Percentiles rank a stretch among this genome's conserved stretches.
Conservation (phyloP, 37 sponge, comb jelly and placozoan genomes). For the Crambe crambe region DNA sequence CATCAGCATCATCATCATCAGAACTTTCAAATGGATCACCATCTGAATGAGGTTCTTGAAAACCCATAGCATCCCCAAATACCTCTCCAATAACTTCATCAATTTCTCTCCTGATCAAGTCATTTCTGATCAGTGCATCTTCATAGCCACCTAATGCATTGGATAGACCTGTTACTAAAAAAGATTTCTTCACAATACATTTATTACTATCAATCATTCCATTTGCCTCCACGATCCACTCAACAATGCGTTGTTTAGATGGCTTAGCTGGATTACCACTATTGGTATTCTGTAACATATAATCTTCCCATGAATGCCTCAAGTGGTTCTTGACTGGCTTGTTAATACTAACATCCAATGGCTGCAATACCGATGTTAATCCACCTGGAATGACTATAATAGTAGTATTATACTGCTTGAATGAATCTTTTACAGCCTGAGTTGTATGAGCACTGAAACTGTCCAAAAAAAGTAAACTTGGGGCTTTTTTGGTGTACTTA, state of each 20-base stretch:
- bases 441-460: conserved; percentile 8
- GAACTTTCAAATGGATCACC: background rate
- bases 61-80: background rate
- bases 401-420: background rate
- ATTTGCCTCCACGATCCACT: background rate
- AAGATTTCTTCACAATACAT: too few species aligned
- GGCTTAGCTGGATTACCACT: background rate
- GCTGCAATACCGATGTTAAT: conserved; percentile 15
- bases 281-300: background rate
- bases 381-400: conserved; percentile 1
- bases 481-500: too few species aligned
- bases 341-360: conserved; percentile 10
- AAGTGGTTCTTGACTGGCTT: background rate
- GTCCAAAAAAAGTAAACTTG: too few species aligned
- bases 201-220: too few species aligned
- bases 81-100: background rate
- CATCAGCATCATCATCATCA: background rate
- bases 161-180: too few species aligned
- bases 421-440: background rate
- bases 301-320: background rate
- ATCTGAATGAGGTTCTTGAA: background rate
- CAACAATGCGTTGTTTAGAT: background rate
- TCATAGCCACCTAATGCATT: too few species aligned
- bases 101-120: background rate
- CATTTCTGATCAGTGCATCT: background rate